Evolutionary conservation across 1,140 invertebrate species (phyloP).

Genomic region (Luehdorfia chinensis): DNA sequence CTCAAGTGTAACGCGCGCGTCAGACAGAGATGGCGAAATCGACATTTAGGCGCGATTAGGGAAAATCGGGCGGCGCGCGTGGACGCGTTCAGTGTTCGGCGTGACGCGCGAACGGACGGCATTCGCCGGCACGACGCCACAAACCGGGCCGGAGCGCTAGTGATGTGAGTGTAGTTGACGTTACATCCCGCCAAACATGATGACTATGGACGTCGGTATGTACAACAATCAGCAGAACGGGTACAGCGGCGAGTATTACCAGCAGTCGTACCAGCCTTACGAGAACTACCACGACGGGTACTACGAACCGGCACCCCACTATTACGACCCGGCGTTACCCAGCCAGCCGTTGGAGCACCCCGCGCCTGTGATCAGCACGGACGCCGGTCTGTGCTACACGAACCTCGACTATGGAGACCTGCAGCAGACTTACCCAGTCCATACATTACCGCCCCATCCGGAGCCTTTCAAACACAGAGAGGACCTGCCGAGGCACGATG

Average conservation of each 20-base stretch:
- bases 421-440: conserved; percentile 48
- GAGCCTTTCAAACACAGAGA: too few species aligned
- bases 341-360: conserved; percentile 44
- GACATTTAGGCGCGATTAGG: conserved; percentile 50
- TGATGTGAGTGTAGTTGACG: conserved; percentile 48
- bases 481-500: conserved; percentile 44
- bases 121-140: too few species aligned
- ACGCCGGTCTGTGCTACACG: conserved; percentile 92
- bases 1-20: too few species aligned
- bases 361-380: conserved; percentile 85
- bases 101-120: conserved; percentile 53
- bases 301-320: conserved; percentile 52
- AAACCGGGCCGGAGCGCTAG: too few species aligned
- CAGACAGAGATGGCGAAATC: conserved; percentile 44
- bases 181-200: conserved; percentile 68
- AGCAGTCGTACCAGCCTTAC: conserved; percentile 58
- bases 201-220: conserved; percentile 77
- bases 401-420: conserved; percentile 89
- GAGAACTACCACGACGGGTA: too few species aligned
- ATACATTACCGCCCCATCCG: conserved; percentile 49
- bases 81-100: too few species aligned
- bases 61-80: conserved; percentile 40
- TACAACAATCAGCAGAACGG: conserved; percentile 74
- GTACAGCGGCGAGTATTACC: conserved; percentile 68
- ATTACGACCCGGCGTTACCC: conserved; percentile 37